Percentiles rank a stretch among this genome's conserved stretches.
These are phyloP conservation scores for Aphidoletes aphidimyza DNA, from an alignment of 2,888 invertebrate genomes.

Conservation along the genomic window DNA sequence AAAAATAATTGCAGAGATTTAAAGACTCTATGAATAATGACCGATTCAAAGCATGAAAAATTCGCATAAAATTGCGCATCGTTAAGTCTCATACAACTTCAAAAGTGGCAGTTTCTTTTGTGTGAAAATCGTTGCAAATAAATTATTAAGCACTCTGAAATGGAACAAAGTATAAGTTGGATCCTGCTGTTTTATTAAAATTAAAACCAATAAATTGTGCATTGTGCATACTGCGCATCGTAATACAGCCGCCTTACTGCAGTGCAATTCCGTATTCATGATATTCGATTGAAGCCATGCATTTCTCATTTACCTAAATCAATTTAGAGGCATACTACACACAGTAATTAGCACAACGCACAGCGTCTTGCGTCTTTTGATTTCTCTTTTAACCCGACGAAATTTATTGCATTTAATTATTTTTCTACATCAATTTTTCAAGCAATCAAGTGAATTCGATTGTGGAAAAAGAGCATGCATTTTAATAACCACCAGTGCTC, in stretches of 20 bases:
- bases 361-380: neutral
- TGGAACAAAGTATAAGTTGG: neutral
- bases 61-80: conserved; percentile 20
- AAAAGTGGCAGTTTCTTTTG: neutral
- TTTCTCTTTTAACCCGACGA: neutral
- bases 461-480: too few relatives aligned
- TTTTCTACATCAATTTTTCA: conserved; percentile 22
- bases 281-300: neutral
- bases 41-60: neutral
- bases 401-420: conserved; percentile 45
- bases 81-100: neutral
- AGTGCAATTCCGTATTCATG: neutral
- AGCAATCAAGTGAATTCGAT: neutral
- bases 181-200: conserved; percentile 54
- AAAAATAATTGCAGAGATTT: neutral
- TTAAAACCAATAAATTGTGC: conserved; percentile 36
- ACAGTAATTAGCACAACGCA: conserved; percentile 12
- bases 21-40: conserved; percentile 15
- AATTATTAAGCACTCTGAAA: conserved; percentile 1
- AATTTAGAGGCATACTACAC: neutral
- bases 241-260: neutral
- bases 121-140: conserved; percentile 24
- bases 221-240: neutral
- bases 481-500: too few relatives aligned
- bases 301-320: neutral